These are phyloP conservation scores for Rhodinocichla rosea DNA, from an alignment of 2,113 vertebrate species.

Conservation along the genomic window DNA sequence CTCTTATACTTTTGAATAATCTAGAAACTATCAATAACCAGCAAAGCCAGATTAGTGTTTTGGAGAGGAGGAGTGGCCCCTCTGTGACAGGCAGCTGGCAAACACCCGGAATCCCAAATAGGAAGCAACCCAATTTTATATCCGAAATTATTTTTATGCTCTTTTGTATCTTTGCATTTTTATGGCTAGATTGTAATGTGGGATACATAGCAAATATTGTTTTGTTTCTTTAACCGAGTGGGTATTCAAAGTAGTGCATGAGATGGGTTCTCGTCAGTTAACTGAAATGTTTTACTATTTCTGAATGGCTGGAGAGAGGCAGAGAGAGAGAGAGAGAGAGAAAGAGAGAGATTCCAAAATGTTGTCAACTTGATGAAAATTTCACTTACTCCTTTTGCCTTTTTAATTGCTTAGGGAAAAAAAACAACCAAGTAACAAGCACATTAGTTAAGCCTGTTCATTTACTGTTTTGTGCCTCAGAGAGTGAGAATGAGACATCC, in stretches of 20 bases:
- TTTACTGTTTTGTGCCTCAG: conserved; percentile 74
- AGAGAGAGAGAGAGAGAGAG: conserved; percentile 30
- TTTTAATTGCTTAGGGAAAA: conserved; percentile 43
- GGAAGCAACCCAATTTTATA: neutral
- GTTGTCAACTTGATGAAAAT: conserved; percentile 37
- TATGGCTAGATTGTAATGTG: neutral
- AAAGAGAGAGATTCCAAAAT: neutral
- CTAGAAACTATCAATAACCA: neutral
- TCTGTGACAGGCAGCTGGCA: neutral
- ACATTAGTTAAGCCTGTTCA: conserved; percentile 68
- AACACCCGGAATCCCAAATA: neutral
- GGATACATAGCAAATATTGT: neutral
- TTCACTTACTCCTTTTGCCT: conserved; percentile 53
- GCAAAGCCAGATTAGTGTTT: neutral
- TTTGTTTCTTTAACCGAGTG: neutral
- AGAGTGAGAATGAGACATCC: conserved; percentile 70
- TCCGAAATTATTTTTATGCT: neutral
- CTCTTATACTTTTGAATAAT: neutral
- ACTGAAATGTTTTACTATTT: neutral
- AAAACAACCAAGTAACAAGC: conserved; percentile 13
- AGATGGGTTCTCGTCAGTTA: neutral
- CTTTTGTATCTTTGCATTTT: conserved; percentile 40
- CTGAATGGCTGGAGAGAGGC: conserved; percentile 29
- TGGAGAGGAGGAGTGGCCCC: neutral
- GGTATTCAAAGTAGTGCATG: neutral